Percentiles rank a stretch among this genome's conserved stretches.
Conservation (phyloP, 2,888 invertebrate genomes). For the Perithous albicinctus region DNA sequence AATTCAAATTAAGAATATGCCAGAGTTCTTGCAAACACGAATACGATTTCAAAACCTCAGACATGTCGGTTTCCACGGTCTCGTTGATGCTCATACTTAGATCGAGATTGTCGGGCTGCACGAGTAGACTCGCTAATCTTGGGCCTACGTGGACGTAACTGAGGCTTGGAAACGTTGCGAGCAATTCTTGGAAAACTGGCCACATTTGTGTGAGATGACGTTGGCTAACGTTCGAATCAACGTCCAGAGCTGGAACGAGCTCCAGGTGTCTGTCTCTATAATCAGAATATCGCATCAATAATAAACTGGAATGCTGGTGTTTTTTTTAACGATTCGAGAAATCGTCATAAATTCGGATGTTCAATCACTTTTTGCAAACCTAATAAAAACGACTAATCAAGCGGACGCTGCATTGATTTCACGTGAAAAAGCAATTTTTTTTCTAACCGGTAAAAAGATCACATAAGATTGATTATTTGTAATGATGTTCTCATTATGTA, state of each 20-base stretch:
- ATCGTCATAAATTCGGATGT: background rate
- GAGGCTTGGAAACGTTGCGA: constrained; percentile 86
- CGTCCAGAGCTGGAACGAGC: constrained; percentile 86
- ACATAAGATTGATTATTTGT: too few species aligned
- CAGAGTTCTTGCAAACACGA: constrained; percentile 84
- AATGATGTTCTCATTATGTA: too few species aligned
- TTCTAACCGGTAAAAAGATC: too few species aligned
- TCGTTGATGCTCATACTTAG: constrained; percentile 80
- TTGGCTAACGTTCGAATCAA: constrained; percentile 85
- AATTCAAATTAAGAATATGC: constrained; percentile 84
- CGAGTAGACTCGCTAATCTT: constrained; percentile 86
- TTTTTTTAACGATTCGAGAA: background rate
- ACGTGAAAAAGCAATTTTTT: too few species aligned
- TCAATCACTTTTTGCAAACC: too few species aligned
- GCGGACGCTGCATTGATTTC: too few species aligned
- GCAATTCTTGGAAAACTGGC: constrained; percentile 85
- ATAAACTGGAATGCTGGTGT: background rate
- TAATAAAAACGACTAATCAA: too few species aligned
- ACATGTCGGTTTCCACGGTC: constrained; percentile 83
- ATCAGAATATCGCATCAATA: constrained; percentile 34
- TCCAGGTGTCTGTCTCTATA: constrained; percentile 85
- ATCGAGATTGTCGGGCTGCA: constrained; percentile 84
- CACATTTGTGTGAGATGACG: constrained; percentile 86
- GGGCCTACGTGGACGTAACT: constrained; percentile 87
- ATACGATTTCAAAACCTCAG: constrained; percentile 82